phyloP scores from a whole-genome alignment of 2,113 vertebrate species.

The Rhodinocichla rosea region DNA sequence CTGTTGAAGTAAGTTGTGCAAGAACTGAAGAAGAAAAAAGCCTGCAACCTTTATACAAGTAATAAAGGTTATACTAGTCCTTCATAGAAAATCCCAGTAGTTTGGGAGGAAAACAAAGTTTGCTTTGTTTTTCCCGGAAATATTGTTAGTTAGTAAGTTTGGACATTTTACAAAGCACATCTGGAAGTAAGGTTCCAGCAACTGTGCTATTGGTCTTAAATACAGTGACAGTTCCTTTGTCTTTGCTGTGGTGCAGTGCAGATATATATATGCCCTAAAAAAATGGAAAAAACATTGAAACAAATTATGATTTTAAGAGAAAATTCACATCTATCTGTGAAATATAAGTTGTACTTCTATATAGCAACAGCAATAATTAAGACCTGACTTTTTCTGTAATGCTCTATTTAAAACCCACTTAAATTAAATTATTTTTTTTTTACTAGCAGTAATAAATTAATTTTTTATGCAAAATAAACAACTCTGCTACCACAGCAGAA shows the following conservation, averaged over 20 bases:
- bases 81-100: background rate
- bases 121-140: background rate
- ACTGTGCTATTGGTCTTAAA: background rate
- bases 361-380: background rate
- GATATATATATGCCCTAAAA: background rate
- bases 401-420: background rate
- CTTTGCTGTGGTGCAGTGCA: background rate
- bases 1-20: background rate
- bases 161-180: background rate
- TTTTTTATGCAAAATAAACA: background rate
- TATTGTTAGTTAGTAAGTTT: background rate
- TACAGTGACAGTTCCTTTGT: background rate
- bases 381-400: background rate
- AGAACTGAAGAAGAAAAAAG: background rate
- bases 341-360: background rate
- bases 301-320: background rate
- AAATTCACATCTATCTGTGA: background rate
- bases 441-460: background rate
- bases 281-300: background rate
- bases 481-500: background rate
- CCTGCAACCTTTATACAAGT: background rate
- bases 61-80: background rate
- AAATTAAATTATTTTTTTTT: background rate
- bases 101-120: background rate
- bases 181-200: background rate